Base-by-base conservation (phyloP, 2,888 invertebrate species). In the Pristionchus arcanus region DNA sequence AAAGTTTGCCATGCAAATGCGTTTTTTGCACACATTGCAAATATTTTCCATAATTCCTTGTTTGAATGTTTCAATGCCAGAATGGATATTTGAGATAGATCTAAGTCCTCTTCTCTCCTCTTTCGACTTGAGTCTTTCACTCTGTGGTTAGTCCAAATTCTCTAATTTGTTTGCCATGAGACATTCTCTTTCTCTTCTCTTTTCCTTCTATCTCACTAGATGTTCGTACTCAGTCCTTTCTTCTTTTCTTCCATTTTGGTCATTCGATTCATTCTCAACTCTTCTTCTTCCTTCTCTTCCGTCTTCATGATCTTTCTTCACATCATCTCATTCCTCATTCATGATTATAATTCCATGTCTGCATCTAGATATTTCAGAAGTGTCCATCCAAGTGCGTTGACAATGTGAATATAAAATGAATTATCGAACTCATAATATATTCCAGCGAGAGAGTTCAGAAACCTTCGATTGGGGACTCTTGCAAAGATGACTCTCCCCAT, bases 91-190 rank as follows among this genome's bases (percentile, higher is more conserved):
- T 37, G 37, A 74, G 37, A 74, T 11, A 25, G 37, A 74, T 74
- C 37, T 74, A 3, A 21, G 21, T 74, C 37, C 13, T 81, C 81
- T 19, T 81, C 53, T 53, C 81, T 53, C 81, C 81, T 28, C 49
- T 81, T 53, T 81, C 81, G 31, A 71, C 71, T 63, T 63, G 13
- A 71, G n/a, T 77, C 53, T 53, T 53, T 81, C 81, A 53, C 1
- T 81, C 81, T 42, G 49, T 81, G 49, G 81, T 49, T 53, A 81
- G 81, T 81, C 81, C 81, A 81, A 81, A 81, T 81, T 81, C 81
- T 81, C 81, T 81, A 81, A 81, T 81, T 81, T 81, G 81, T 81
- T 81, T 81, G 81, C 81, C 81, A 81, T 81, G 81, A 81, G 81
- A 81, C 81, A 81, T 81, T 81, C 81, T 49, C 81, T 53, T 49